Evolutionary conservation across 2,888 invertebrate genomes (phyloP).

Genomic region (Ochropleura leucogaster): DNA sequence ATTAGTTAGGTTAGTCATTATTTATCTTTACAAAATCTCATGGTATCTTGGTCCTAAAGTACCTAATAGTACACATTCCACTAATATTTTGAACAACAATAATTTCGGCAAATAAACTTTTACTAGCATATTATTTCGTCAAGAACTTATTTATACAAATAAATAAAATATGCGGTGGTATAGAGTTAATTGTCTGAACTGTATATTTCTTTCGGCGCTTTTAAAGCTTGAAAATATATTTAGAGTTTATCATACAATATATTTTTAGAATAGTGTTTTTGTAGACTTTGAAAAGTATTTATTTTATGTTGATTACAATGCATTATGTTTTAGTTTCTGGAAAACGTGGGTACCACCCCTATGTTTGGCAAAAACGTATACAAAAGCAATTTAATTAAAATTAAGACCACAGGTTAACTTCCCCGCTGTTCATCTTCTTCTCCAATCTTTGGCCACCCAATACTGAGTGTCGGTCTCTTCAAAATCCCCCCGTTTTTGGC

Average conservation of each 20-base stretch:
- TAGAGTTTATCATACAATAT: neutral
- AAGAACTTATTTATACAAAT: neutral
- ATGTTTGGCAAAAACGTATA: neutral
- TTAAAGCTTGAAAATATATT: neutral
- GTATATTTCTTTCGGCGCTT: neutral
- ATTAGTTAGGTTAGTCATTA: neutral
- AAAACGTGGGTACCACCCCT: no score
- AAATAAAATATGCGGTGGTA: slow-evolving; percentile 15
- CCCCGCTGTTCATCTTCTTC: neutral
- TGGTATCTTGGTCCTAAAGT: neutral
- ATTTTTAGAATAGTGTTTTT: neutral
- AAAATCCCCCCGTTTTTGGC: neutral
- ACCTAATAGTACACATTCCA: neutral
- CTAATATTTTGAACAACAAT: neutral
- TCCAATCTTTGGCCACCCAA: neutral
- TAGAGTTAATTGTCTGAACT: neutral
- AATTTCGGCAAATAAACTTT: slow-evolving; percentile 9
- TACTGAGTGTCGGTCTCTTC: neutral
- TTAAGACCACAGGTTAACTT: neutral
- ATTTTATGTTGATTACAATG: neutral
- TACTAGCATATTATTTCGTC: neutral
- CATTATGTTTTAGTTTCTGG: no score
- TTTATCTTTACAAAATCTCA: neutral
- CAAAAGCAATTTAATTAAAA: no score
- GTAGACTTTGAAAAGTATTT: neutral